Conservation (phyloP, 2,888 invertebrate species). For the Rhogogaster chlorosoma region DNA sequence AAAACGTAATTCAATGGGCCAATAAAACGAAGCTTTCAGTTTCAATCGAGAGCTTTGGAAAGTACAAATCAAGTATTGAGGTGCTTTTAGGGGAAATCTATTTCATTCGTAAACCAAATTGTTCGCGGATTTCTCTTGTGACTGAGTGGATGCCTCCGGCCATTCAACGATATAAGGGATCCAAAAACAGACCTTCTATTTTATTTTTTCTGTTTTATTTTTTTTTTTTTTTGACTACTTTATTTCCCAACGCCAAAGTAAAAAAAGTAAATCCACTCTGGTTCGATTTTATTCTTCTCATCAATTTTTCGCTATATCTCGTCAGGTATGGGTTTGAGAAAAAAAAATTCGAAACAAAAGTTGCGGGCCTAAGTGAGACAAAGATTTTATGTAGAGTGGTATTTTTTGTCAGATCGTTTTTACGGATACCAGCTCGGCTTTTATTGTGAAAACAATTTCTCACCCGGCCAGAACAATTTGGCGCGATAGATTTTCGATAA, state of each 20-base stretch:
- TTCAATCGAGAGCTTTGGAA: conserved; percentile 43
- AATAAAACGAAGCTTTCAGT: conserved; percentile 51
- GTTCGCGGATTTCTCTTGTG: not conserved
- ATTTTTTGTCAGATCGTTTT: too few relatives aligned
- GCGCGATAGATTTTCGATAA: not conserved
- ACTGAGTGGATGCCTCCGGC: not conserved
- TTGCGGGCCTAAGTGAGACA: too few relatives aligned
- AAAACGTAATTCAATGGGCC: conserved; percentile 47
- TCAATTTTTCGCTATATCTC: not conserved
- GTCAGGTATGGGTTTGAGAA: not conserved
- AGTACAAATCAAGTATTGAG: conserved; percentile 45
- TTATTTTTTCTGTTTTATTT: not conserved
- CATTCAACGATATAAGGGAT: not conserved
- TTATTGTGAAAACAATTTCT: too few relatives aligned
- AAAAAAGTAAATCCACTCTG: not conserved
- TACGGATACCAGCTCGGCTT: too few relatives aligned
- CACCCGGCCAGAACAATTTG: not conserved
- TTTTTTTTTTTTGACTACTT: too few relatives aligned
- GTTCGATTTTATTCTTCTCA: not conserved
- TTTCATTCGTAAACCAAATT: conserved; percentile 46
- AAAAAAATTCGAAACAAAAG: too few relatives aligned
- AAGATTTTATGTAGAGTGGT: too few relatives aligned
- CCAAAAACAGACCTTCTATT: conserved; percentile 6
- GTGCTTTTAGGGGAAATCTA: conserved; percentile 50
- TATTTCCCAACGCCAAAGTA: not conserved